Base-by-base conservation (phyloP, 2,113 vertebrate genomes). In the Hippocampus barbouri region DNA sequence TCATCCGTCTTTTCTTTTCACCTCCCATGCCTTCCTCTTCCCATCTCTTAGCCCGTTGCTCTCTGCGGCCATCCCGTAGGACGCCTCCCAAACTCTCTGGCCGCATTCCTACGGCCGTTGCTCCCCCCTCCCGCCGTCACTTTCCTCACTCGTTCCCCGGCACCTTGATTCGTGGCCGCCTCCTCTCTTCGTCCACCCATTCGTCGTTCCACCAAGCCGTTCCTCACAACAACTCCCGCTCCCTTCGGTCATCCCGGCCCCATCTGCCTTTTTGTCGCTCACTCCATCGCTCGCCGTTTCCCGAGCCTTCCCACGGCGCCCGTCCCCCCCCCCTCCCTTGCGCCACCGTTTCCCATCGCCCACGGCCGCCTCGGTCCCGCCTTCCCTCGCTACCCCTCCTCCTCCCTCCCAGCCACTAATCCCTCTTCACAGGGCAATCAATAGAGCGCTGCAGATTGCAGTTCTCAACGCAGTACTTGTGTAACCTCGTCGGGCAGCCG, bases 341-440 rank as follows among this genome's bases (percentile, higher is more conserved):
- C 34, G 3, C 61, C 61, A 38, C 21, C 34, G 41, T 21, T 9
- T 21, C 61, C 61, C 57, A 25, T 60, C 61, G 20, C 41, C 61
- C 61, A 3, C 21, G 14, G 18, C 10, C n/a, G 0, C 8, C 63
- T 15, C 27, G n/a, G 8, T 47, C 43, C 49, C 71, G 62, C 45
- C n/a, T 41, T 66, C 66, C 64, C 18, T 49, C 57, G 53, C 53
- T 51, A 30, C n/a, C 21, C 51, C 49, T 15, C 64, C 47, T 21
- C 72, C 82, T 57, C 47, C 78, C 77, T 78, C 75, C 85, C 78
- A 83, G 73, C 76, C 75, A 72, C 86, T 87, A 90, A 88, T 91
- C 89, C 86, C 86, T 90, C 89, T 82, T 86, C 84, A 85, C 87
- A 83, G 84, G 83, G 86, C 83, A 83, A 87, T 92, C 91, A 85